These are phyloP conservation scores for Myzus persicae DNA, from an alignment of 1,140 invertebrate genomes.

Conservation along the genomic window DNA sequence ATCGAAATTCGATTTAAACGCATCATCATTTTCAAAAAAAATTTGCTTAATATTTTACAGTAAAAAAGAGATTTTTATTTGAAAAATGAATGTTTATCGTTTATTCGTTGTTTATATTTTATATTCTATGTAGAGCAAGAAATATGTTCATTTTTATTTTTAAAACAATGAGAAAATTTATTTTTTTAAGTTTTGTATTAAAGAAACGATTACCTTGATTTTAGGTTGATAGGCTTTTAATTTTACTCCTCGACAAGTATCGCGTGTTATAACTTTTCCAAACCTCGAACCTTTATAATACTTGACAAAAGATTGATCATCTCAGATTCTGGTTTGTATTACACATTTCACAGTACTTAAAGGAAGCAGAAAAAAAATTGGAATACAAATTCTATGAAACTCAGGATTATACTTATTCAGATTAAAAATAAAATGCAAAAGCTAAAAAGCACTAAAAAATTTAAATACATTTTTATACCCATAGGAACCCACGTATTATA, in stretches of 20 bases:
- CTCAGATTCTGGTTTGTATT: not conserved
- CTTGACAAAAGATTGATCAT: not conserved
- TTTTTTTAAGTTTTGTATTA: not conserved
- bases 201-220: not conserved
- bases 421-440: constrained; percentile 18
- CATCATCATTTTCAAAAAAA: too few species aligned
- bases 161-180: not conserved
- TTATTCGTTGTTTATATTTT: not conserved
- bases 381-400: not conserved
- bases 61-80: not conserved
- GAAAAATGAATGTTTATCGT: not conserved
- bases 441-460: not conserved
- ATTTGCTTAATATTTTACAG: not conserved
- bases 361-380: not conserved
- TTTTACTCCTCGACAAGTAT: not conserved
- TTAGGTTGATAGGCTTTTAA: not conserved
- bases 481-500: too few species aligned
- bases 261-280: not conserved
- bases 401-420: not conserved
- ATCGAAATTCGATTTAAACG: too few species aligned
- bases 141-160: not conserved
- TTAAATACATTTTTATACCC: not conserved
- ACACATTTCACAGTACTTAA: not conserved
- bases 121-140: not conserved
- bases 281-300: not conserved